Conservation (phyloP, 2,797 vertebrate species). For the Spondyliosoma cantharus region DNA sequence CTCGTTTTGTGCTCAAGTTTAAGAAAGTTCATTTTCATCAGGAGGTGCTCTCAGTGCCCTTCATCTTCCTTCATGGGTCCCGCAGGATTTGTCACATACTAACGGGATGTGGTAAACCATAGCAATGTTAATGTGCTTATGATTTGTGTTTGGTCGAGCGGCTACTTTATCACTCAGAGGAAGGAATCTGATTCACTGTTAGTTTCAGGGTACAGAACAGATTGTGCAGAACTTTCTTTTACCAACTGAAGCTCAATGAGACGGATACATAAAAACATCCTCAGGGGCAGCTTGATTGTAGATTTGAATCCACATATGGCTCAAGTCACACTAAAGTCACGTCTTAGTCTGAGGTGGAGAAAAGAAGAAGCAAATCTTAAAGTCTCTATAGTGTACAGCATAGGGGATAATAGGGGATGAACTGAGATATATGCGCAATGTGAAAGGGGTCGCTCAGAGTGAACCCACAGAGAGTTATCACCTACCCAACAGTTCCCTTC, state of each 20-base stretch:
- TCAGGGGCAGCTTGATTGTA: not conserved
- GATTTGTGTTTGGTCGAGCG: slow-evolving; percentile 39
- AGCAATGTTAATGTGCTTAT: slow-evolving; percentile 38
- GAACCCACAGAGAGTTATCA: not conserved
- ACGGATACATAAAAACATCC: not conserved
- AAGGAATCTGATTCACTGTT: slow-evolving; percentile 30
- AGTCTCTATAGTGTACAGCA: not conserved
- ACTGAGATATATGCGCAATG: not conserved
- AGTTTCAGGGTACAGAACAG: slow-evolving; percentile 11
- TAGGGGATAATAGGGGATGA: slow-evolving; percentile 1
- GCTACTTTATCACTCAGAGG: slow-evolving; percentile 34
- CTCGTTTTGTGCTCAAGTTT: slow-evolving; percentile 83
- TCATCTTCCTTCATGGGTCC: slow-evolving; percentile 65
- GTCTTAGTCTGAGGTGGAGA: not conserved
- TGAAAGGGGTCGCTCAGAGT: not conserved
- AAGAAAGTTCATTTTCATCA: slow-evolving; percentile 84
- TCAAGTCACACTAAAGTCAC: not conserved
- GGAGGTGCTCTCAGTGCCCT: slow-evolving; percentile 74
- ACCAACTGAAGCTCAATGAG: slow-evolving; percentile 8
- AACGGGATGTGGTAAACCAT: slow-evolving; percentile 57
- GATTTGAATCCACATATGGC: slow-evolving; percentile 20
- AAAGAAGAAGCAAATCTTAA: not conserved
- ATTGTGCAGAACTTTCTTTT: slow-evolving; percentile 1
- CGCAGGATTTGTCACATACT: slow-evolving; percentile 72
- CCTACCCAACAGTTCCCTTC: not conserved